These are phyloP conservation scores for Protonibea diacanthus DNA, from an alignment of 2,797 vertebrate genomes.

Conservation along the genomic window DNA sequence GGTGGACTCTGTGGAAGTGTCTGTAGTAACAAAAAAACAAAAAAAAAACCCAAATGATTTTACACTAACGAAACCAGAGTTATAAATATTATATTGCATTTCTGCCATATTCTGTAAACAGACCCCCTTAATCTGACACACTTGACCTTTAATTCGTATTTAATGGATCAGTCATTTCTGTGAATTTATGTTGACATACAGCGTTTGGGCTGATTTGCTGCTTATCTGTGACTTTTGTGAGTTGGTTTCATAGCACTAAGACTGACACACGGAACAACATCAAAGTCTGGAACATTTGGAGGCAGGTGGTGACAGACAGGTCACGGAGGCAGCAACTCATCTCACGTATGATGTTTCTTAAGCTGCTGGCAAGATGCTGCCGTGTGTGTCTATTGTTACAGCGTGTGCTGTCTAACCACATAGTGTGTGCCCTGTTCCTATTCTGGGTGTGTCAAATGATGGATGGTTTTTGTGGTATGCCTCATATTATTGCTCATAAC, in stretches of 20 bases:
- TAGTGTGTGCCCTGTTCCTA: not conserved
- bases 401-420: slow-evolving; percentile 17
- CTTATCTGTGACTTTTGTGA: not conserved
- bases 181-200: not conserved
- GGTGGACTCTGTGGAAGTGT: too few species aligned
- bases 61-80: too few species aligned
- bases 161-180: not conserved
- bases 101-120: too few species aligned
- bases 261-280: slow-evolving; percentile 15
- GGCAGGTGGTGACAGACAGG: slow-evolving; percentile 31
- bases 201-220: not conserved
- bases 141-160: not conserved
- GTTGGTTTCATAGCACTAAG: not conserved
- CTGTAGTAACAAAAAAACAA: too few species aligned
- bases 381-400: slow-evolving; percentile 21
- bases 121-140: too few species aligned
- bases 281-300: slow-evolving; percentile 28
- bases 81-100: too few species aligned
- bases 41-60: too few species aligned
- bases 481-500: slow-evolving; percentile 36
- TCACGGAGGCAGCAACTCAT: slow-evolving; percentile 2
- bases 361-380: slow-evolving; percentile 8
- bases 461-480: slow-evolving; percentile 38
- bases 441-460: slow-evolving; percentile 46
- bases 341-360: not conserved